A percentile compares a stretch with the other conserved stretches of the same genome.
phyloP scores from a whole-genome alignment of 2,888 invertebrate species.

The Subacronicta megacephala region DNA sequence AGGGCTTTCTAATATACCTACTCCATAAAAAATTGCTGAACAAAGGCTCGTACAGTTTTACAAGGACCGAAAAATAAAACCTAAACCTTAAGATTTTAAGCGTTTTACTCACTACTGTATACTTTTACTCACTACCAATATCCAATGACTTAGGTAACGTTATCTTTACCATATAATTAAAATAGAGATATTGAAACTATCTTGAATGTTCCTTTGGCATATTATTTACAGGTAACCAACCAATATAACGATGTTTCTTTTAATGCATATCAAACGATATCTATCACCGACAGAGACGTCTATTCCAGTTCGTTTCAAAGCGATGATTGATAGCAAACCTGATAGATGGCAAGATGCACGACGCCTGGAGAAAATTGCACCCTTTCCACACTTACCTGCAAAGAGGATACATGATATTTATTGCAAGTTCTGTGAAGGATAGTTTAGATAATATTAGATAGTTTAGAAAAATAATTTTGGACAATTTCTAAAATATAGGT shows the following conservation, averaged over 20 bases:
- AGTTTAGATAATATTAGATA: no score
- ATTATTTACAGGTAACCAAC: conserved; percentile 13
- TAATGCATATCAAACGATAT: conserved; percentile 40
- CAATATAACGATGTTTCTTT: conserved; percentile 13
- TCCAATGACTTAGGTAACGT: no score
- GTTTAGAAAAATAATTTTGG: conserved; percentile 9
- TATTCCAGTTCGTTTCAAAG: conserved; percentile 46
- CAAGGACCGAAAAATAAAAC: no score
- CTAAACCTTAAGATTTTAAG: no score
- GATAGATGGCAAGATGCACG: conserved; percentile 63
- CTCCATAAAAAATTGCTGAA: no score
- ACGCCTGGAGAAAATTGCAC: conserved; percentile 62
- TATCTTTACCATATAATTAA: no score
- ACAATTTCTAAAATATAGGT: no score
- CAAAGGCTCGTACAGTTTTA: no score
- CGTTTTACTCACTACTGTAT: no score
- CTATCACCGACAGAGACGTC: conserved; percentile 45
- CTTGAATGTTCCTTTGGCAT: not conserved
- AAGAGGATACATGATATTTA: conserved; percentile 51
- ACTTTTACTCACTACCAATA: no score
- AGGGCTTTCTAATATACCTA: no score
- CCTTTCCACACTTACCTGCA: conserved; percentile 64
- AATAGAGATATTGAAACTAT: not conserved
- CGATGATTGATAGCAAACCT: conserved; percentile 65
- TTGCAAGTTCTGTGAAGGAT: conserved; percentile 28